Evolutionary conservation across 2,113 vertebrate genomes (phyloP), one percentile per base, ranked within the genome.

Genomic region (Hipposideros armiger): DNA sequence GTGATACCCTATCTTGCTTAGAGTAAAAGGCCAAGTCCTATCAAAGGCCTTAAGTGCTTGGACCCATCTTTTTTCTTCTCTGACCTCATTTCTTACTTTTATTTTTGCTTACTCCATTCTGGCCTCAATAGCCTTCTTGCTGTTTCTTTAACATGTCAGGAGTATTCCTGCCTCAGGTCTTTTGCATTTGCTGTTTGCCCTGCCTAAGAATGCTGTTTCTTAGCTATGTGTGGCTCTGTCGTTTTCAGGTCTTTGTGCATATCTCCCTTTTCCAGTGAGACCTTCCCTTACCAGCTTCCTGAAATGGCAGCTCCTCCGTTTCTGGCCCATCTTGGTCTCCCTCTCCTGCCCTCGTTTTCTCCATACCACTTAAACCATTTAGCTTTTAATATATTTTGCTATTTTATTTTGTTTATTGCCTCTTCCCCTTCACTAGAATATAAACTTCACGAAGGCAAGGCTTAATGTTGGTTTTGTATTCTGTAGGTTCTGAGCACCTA

Each of bases 381-480:
- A 82, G 70, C 32, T 80, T 81, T 30, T 1, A 10, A 40, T 93
- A 24, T 50, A 66, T 87, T 90, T 94, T 91, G 22, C 45, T 62
- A 30, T 50, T 60, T 87, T 47, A 58, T 81, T 70, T 91, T 89
- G 40, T 69, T 93, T 64, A 87, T 70, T 90, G 45, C 36, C 19
- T 77, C 89, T 76, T 32, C 11, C 22, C 26, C 4, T 86, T 36
- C 42, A 50, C 60, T 88, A 52, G 42, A 72, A 3, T 76, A 40
- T n/a, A 87, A 83, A 36, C 50, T 91, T 40, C 22, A 22, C 56
- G 36, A 88, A 96, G 88, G 20, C 26, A 74, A 93, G 17, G 11
- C 73, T 82, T 95, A 87, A 32, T 81, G 50, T 30, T 92, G 9
- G 22, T n/a, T 91, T 80, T 87, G n/a, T 95, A 90, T 95, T 87